These are phyloP conservation scores for Amphiprion percula DNA, from an alignment of 2,113 vertebrate genomes.

Conservation along the genomic window DNA sequence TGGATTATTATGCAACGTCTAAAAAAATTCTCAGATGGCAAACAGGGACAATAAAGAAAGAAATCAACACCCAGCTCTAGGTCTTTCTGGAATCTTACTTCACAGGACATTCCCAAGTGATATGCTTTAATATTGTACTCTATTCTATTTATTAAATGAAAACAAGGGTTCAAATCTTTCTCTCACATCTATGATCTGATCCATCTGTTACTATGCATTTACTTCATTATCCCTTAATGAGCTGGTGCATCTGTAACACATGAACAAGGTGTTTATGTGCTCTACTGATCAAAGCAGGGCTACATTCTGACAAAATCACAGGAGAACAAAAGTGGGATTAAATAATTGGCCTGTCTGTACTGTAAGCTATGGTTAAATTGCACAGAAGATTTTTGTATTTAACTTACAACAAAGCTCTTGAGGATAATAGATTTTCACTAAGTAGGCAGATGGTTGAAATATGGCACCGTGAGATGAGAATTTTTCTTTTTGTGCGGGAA, in stretches of 20 bases:
- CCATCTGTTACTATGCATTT: constrained; percentile 20
- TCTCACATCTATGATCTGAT: neutral
- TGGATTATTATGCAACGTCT: neutral
- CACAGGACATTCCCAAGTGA: neutral
- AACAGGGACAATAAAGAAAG: neutral
- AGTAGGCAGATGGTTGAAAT: neutral
- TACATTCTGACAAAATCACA: constrained; percentile 26
- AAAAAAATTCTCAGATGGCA: neutral
- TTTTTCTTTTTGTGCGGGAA: neutral
- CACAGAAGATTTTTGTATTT: constrained; percentile 7
- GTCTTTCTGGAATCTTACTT: neutral
- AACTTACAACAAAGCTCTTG: constrained; percentile 1
- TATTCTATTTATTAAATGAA: constrained; percentile 4
- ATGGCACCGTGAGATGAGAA: constrained; percentile 4
- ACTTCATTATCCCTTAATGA: neutral
- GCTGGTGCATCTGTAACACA: constrained; percentile 7
- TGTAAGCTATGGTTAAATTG: neutral
- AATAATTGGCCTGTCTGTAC: constrained; percentile 2
- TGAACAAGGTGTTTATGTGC: constrained; percentile 1
- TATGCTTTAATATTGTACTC: neutral
- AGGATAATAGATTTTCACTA: constrained; percentile 6
- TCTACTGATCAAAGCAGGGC: neutral
- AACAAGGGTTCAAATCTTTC: neutral
- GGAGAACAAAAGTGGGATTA: constrained; percentile 24
- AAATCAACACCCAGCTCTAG: constrained; percentile 8